phyloP scores from a whole-genome alignment of 2,888 invertebrate species.

The Clunio marinus region DNA sequence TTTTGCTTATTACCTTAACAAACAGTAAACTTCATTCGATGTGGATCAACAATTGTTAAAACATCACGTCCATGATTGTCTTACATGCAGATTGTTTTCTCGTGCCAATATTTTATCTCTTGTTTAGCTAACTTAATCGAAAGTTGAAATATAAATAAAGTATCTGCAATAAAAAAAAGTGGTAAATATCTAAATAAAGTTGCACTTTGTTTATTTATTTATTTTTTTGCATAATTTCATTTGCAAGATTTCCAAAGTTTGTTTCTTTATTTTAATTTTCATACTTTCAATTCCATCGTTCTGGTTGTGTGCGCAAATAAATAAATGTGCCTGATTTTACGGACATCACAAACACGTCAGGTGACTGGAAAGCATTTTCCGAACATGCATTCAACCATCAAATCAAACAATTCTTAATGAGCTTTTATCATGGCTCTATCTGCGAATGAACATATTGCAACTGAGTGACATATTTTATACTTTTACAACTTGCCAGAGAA shows the following conservation, averaged over 20 bases:
- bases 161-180: slow-evolving; percentile 9
- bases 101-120: slow-evolving; percentile 31
- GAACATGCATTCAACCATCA: background rate
- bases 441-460: background rate
- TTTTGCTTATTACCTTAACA: background rate
- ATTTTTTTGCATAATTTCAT: slow-evolving; percentile 36
- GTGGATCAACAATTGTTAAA: slow-evolving; percentile 17
- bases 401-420: background rate
- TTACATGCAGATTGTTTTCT: slow-evolving; percentile 31
- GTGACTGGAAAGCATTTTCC: background rate
- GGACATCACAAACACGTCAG: slow-evolving; percentile 12
- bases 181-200: slow-evolving; percentile 22
- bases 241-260: slow-evolving; percentile 25
- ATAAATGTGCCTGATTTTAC: slow-evolving; percentile 13
- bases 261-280: background rate
- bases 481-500: background rate
- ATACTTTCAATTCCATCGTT: slow-evolving; percentile 15
- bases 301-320: slow-evolving; percentile 3
- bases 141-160: no score
- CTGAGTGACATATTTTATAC: no score
- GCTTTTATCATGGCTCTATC: slow-evolving; percentile 6
- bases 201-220: slow-evolving; percentile 6
- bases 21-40: slow-evolving; percentile 9
- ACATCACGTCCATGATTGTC: slow-evolving; percentile 27
- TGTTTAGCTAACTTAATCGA: no score